Conservation (phyloP, 1,140 invertebrate genomes). For the Papilio aristodemus region DNA sequence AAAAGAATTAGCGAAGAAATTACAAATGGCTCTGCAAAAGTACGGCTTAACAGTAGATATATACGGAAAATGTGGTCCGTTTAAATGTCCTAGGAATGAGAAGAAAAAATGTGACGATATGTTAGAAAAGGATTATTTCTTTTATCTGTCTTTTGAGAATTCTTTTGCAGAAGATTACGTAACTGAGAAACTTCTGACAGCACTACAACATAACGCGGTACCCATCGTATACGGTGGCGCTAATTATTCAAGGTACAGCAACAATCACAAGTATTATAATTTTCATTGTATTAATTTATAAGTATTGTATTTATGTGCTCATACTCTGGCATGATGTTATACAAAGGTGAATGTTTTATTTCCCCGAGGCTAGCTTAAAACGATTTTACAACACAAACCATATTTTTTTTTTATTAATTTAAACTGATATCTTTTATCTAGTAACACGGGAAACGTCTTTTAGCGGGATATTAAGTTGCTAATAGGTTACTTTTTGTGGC, state of each 20-base stretch:
- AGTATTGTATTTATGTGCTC: background rate
- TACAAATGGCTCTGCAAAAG: constrained; percentile 79
- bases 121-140: constrained; percentile 82
- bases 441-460: no score
- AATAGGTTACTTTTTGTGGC: no score
- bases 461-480: no score
- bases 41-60: constrained; percentile 81
- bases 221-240: constrained; percentile 80
- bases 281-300: no score
- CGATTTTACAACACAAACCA: no score
- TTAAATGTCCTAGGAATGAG: constrained; percentile 58
- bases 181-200: constrained; percentile 83
- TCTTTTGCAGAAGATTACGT: constrained; percentile 83
- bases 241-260: constrained; percentile 58
- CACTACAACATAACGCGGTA: constrained; percentile 74
- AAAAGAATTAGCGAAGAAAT: constrained; percentile 80
- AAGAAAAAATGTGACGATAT: constrained; percentile 65
- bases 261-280: background rate
- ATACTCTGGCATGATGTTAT: background rate
- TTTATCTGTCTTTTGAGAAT: constrained; percentile 87
- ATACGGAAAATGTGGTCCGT: constrained; percentile 83
- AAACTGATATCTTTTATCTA: background rate
- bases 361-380: no score
- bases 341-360: no score
- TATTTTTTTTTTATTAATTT: no score